Conservation (phyloP, 2,797 vertebrate species). For the Poecile montanus region DNA sequence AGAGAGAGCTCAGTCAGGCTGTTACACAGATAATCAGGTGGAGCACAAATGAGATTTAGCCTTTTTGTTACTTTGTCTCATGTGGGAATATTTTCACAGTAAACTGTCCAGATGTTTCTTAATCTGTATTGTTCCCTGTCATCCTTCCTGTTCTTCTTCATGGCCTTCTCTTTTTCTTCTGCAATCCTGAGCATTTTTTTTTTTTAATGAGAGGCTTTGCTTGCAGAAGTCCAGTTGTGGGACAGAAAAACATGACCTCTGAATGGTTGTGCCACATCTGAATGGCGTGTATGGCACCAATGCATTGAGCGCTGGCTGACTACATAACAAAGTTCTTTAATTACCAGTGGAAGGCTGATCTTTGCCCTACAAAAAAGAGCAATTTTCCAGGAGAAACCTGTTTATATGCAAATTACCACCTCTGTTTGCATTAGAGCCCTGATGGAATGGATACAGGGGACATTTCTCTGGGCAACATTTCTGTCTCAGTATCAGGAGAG, state of each 20-base stretch:
- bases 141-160: slow-evolving; percentile 7
- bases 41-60: background rate
- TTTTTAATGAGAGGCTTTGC: background rate
- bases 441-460: background rate
- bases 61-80: background rate
- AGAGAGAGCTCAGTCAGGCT: background rate
- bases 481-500: background rate
- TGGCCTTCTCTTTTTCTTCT: background rate
- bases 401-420: slow-evolving; percentile 8
- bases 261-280: background rate
- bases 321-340: background rate
- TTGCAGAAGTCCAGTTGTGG: background rate
- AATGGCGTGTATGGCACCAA: background rate
- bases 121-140: background rate
- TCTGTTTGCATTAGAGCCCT: background rate
- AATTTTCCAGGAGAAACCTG: slow-evolving; percentile 10
- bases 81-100: background rate
- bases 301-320: background rate
- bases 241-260: background rate
- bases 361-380: background rate
- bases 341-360: background rate
- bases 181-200: background rate
- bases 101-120: background rate
- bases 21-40: background rate
- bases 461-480: background rate